phyloP scores from a whole-genome alignment of 1,140 invertebrate species.

The Pomacea maculata region DNA sequence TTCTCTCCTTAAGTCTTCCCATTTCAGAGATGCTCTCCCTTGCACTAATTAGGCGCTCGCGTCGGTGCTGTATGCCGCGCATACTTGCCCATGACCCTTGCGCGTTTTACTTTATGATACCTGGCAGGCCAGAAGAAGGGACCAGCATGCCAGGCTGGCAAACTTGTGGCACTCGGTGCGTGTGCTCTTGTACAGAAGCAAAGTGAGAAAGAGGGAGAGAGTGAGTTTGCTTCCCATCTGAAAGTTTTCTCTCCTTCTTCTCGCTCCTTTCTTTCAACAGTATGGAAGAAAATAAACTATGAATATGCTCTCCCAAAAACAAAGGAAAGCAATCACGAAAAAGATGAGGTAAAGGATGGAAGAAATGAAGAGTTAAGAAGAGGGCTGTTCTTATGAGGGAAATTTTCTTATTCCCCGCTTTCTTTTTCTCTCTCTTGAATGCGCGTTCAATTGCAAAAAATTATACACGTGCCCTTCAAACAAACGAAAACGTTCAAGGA shows the following conservation, averaged over 20 bases:
- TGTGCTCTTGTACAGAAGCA: background rate
- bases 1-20: background rate
- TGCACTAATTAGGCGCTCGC: no score
- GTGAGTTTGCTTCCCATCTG: background rate
- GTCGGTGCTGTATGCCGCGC: no score
- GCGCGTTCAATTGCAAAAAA: background rate
- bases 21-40: background rate
- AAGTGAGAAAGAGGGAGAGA: background rate
- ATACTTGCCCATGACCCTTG: no score
- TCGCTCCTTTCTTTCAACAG: background rate
- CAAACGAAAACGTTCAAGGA: background rate
- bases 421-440: background rate
- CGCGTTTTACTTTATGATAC: no score
- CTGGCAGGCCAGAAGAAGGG: no score
- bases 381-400: background rate
- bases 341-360: background rate
- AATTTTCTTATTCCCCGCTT: background rate
- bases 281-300: no score
- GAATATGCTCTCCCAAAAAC: background rate
- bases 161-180: no score
- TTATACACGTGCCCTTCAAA: background rate
- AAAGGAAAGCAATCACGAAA: conserved; percentile 3
- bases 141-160: no score
- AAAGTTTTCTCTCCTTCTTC: background rate
- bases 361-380: background rate